A percentile compares a stretch with the other conserved stretches of the same genome.
phyloP scores from a whole-genome alignment of 2,888 invertebrate species.

The Polydrusus tereticollis region DNA sequence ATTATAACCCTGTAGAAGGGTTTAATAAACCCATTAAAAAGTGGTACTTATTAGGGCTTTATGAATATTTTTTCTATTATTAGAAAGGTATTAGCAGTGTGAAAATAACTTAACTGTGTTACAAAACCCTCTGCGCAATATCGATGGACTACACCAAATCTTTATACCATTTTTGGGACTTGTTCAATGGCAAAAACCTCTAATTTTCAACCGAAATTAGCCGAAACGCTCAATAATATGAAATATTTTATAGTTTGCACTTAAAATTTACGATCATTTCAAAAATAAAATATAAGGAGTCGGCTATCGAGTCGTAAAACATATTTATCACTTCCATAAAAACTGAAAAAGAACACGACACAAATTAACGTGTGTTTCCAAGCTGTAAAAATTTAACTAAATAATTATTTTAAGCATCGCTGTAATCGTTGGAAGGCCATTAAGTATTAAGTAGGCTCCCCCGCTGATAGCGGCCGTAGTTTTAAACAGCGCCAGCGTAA shows the following conservation, averaged over 20 bases:
- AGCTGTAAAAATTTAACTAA: conserved; percentile 26
- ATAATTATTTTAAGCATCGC: conserved; percentile 22
- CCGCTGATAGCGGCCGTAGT: neutral
- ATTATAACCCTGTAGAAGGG: too few species aligned
- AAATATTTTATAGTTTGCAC: neutral
- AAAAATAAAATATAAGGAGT: conserved; percentile 14
- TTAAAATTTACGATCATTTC: conserved; percentile 21
- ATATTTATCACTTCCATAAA: conserved; percentile 23
- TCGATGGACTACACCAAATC: too few species aligned
- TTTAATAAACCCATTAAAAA: too few species aligned
- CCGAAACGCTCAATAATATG: neutral
- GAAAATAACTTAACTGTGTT: too few species aligned
- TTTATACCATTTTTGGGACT: too few species aligned
- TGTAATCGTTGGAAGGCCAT: conserved; percentile 5
- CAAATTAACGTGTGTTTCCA: conserved; percentile 25
- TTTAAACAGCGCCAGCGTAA: neutral
- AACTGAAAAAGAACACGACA: conserved; percentile 15
- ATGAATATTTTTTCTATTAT: too few species aligned
- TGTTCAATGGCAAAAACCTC: too few species aligned
- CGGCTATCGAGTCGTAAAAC: conserved; percentile 22
- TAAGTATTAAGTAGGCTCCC: conserved; percentile 25
- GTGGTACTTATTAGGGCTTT: too few species aligned
- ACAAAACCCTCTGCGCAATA: too few species aligned
- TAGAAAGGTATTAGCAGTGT: too few species aligned
- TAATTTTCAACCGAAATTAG: neutral